Evolutionary conservation across 2,888 invertebrate species (phyloP).

Genomic region (Diaphora mendica): DNA sequence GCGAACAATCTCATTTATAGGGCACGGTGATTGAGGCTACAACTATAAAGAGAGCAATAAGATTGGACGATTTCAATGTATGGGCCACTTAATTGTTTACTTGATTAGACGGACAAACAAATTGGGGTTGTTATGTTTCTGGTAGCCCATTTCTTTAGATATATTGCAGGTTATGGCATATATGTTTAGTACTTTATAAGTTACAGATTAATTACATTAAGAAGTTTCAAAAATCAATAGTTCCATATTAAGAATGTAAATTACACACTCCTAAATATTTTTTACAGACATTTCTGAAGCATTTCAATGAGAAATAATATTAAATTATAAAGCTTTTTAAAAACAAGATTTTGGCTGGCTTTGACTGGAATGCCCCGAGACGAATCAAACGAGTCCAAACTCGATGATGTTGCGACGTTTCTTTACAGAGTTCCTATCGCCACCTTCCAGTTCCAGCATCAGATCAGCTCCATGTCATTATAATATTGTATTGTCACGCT

Average conservation of each 20-base stretch:
- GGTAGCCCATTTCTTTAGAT: background rate
- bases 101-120: conserved; percentile 19
- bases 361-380: too few species aligned
- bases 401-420: too few species aligned
- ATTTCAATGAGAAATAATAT: too few species aligned
- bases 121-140: background rate
- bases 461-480: too few species aligned
- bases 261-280: too few species aligned
- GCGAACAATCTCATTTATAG: conserved; percentile 28
- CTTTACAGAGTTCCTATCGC: too few species aligned
- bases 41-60: conserved; percentile 38
- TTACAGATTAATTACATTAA: background rate
- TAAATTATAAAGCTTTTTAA: too few species aligned
- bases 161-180: background rate
- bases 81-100: conserved; percentile 32
- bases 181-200: background rate
- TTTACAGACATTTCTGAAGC: too few species aligned
- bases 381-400: too few species aligned
- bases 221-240: background rate
- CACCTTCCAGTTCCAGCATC: too few species aligned
- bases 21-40: conserved; percentile 38
- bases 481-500: too few species aligned
- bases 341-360: too few species aligned
- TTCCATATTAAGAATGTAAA: background rate
- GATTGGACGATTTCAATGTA: conserved; percentile 29